Evolutionary conservation across 2,797 vertebrate genomes (phyloP).

Genomic region (Acanthornis magna): DNA sequence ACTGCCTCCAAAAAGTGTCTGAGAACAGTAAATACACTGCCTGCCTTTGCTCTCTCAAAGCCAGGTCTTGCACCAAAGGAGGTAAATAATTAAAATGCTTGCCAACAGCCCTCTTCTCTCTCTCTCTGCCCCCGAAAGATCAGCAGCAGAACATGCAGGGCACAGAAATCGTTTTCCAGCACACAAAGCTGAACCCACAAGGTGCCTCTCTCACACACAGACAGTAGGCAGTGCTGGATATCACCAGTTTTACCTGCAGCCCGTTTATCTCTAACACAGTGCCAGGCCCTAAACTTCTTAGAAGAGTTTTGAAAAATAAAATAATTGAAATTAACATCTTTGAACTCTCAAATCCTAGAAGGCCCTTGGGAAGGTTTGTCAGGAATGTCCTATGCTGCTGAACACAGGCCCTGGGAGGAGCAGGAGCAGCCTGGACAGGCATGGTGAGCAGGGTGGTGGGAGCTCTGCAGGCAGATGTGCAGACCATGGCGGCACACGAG

Average conservation of each 20-base stretch:
- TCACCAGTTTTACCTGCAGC: neutral
- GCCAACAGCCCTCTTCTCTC: neutral
- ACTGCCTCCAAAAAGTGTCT: neutral
- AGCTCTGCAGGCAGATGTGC: neutral
- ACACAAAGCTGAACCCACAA: neutral
- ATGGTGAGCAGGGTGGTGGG: neutral
- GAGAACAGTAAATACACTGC: neutral
- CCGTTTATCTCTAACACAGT: neutral
- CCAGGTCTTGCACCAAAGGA: neutral
- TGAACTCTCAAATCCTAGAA: neutral
- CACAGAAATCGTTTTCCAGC: neutral
- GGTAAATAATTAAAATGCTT: neutral
- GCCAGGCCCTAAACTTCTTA: neutral
- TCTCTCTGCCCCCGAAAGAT: neutral
- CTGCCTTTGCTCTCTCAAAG: neutral
- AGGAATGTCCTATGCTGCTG: neutral
- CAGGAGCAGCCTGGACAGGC: neutral
- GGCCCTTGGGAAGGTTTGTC: neutral
- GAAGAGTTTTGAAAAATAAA: rapidly evolving
- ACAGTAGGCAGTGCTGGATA: neutral
- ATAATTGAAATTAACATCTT: neutral
- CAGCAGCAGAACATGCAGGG: neutral
- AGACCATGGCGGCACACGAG: neutral
- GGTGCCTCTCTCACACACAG: neutral
- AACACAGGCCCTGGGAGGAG: neutral